Evolutionary conservation across 2,888 invertebrate genomes (phyloP).

Genomic region (Diadegma fenestrale): DNA sequence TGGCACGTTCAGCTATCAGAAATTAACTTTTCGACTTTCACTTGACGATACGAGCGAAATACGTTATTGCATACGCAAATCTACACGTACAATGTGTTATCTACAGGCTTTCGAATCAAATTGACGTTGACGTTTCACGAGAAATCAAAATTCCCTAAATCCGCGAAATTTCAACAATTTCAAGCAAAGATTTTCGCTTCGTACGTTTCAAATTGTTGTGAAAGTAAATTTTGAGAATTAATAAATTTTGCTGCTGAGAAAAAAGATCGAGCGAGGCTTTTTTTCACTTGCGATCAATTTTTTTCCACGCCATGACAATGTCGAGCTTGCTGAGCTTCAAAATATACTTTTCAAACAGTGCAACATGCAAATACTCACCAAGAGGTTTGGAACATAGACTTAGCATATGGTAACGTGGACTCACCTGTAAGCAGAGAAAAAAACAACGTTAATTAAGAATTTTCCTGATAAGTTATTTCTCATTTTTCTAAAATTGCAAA

Average conservation of each 20-base stretch:
- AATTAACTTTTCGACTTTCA: slow-evolving; percentile 61
- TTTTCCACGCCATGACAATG: not conserved
- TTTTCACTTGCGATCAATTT: not conserved
- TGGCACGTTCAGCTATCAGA: slow-evolving; percentile 50
- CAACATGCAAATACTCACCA: slow-evolving; percentile 59
- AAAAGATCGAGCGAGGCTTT: not conserved
- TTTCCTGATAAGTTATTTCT: not conserved
- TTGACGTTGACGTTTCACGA: slow-evolving; percentile 17
- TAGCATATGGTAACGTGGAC: slow-evolving; percentile 53
- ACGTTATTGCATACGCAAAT: slow-evolving; percentile 18
- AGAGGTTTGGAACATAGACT: slow-evolving; percentile 13
- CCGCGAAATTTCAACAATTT: not conserved
- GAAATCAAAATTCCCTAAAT: not conserved
- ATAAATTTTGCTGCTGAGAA: not conserved
- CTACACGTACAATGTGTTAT: slow-evolving; percentile 29
- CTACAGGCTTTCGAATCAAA: slow-evolving; percentile 21
- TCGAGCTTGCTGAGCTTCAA: not conserved
- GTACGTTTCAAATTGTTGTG: not conserved
- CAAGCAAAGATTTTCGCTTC: not conserved
- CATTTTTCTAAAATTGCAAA: not conserved
- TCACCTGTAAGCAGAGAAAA: slow-evolving; percentile 64
- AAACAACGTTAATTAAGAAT: not conserved
- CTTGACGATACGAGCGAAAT: slow-evolving; percentile 39
- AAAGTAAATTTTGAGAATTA: not conserved
- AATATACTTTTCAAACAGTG: not conserved